Evolutionary conservation across 2,888 invertebrate genomes (phyloP), one percentile per base, ranked within the genome.

Genomic region (Ypsolopha sequella): DNA sequence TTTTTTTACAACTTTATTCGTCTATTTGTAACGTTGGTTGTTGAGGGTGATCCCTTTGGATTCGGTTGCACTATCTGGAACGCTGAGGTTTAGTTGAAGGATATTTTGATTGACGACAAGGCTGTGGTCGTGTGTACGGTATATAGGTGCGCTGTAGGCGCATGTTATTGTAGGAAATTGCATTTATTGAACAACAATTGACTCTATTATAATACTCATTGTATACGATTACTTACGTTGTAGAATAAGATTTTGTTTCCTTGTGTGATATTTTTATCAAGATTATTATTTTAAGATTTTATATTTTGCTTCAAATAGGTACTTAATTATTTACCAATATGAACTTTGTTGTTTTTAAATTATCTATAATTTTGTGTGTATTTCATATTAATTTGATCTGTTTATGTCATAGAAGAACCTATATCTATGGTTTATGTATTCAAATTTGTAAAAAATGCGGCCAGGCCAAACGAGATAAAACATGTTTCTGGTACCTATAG

Each of bases 1-100:
- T 82, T 77, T 85, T 85, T 84, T 81, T 78, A 84, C 78, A 70
- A 80, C 76, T 82, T 79, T 82, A 81, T 79, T 80, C 77, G 74
- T 76, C 70, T 67, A 73, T 70, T n/a, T 76, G 70, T 80, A 78
- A 65, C 63, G 60, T 65, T 64, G 73, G 64, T 76, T 78, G 78
- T 78, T 79, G 70, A 57, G 58, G 55, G 56, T 53, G 54, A 68
- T 72, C 69, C 61, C 60, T 57, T 55, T 58, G 55, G 78, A 70
- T 84, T 85, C 60, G 74, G 75, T 81, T 76, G 73, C 66, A 71
- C 61, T 62, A 56, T 58, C 52, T 58, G 58, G 63, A 63, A 67
- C 62, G 74, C 59, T 69, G 24, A 61, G 58, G 67, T 71, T 77
- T 80, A 63, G 65, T 65, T 64, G 61, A 64, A 67, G 62, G 61